Evolutionary conservation across 2,797 vertebrate genomes (phyloP).

Genomic region (Siniperca obscura): DNA sequence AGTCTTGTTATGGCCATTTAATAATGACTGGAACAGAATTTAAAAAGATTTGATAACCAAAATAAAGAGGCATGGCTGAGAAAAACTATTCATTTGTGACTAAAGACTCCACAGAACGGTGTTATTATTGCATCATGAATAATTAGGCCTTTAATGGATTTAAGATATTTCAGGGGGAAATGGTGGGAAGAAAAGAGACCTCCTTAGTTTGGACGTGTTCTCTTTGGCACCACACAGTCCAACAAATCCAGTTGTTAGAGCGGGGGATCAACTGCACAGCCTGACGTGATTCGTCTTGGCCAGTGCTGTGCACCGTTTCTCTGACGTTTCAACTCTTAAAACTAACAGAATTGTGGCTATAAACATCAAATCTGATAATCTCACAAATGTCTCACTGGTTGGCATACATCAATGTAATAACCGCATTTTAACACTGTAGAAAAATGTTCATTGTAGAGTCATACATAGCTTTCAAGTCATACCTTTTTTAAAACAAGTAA

Average conservation of each 20-base stretch:
- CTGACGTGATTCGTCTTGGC: conserved; percentile 52
- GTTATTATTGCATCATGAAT: conserved; percentile 8
- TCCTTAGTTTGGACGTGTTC: conserved; percentile 48
- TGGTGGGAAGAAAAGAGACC: conserved; percentile 17
- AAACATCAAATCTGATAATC: conserved; percentile 50
- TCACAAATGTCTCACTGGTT: conserved; percentile 4
- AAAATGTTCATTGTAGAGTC: neutral
- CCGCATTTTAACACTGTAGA: conserved; percentile 1
- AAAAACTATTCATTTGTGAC: neutral
- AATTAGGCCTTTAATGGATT: conserved; percentile 10
- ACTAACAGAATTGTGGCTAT: conserved; percentile 48
- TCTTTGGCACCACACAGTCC: conserved; percentile 27
- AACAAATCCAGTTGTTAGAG: conserved; percentile 32
- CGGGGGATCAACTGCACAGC: conserved; percentile 26
- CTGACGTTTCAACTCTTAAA: conserved; percentile 36
- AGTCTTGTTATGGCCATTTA: conserved; percentile 13
- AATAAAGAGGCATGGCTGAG: neutral
- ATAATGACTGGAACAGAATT: conserved; percentile 8
- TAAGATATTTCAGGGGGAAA: conserved; percentile 8
- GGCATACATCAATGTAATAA: neutral
- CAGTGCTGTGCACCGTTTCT: neutral
- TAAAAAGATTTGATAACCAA: conserved; percentile 9
- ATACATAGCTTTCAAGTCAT: neutral
- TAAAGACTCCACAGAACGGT: neutral
- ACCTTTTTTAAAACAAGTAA: neutral